A percentile compares a stretch with the other conserved stretches of the same genome.
Conservation (phyloP, 2,888 invertebrate genomes). For the Nysson spinosus region DNA sequence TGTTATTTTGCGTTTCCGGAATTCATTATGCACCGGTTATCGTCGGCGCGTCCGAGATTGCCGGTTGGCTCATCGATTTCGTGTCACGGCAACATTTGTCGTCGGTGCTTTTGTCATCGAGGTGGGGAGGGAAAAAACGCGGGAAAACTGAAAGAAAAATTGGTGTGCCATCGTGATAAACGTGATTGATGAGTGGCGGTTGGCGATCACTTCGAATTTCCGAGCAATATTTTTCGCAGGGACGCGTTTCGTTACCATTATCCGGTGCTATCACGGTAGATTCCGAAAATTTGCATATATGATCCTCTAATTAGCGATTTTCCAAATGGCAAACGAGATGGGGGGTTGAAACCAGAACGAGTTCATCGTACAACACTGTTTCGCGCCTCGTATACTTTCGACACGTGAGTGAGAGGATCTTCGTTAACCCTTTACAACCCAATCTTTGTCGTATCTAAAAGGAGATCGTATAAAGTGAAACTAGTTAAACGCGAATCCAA, state of each 20-base stretch:
- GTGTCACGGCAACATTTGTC: conserved; percentile 33
- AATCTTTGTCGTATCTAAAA: too few relatives aligned
- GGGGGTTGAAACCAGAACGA: background rate
- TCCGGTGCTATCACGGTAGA: conserved; percentile 18
- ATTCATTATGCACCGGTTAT: conserved; percentile 28
- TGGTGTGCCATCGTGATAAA: conserved; percentile 44
- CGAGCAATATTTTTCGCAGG: conserved; percentile 50
- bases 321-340: conserved; percentile 6
- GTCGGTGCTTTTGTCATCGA: conserved; percentile 38
- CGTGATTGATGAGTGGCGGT: conserved; percentile 57
- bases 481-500: too few relatives aligned
- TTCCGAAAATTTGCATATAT: conserved; percentile 60
- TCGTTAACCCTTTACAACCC: too few relatives aligned
- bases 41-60: conserved; percentile 18
- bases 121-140: conserved; percentile 36
- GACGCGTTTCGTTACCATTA: conserved; percentile 17
- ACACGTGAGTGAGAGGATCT: too few relatives aligned
- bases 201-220: conserved; percentile 55
- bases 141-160: conserved; percentile 32
- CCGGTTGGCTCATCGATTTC: conserved; percentile 48
- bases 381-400: too few relatives aligned
- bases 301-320: conserved; percentile 63
- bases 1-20: background rate
- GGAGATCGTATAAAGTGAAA: too few relatives aligned
- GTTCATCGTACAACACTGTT: background rate